Evolutionary conservation across 2,888 invertebrate species (phyloP), one percentile per base, ranked within the genome.

Genomic region (Margaritifera margaritifera): DNA sequence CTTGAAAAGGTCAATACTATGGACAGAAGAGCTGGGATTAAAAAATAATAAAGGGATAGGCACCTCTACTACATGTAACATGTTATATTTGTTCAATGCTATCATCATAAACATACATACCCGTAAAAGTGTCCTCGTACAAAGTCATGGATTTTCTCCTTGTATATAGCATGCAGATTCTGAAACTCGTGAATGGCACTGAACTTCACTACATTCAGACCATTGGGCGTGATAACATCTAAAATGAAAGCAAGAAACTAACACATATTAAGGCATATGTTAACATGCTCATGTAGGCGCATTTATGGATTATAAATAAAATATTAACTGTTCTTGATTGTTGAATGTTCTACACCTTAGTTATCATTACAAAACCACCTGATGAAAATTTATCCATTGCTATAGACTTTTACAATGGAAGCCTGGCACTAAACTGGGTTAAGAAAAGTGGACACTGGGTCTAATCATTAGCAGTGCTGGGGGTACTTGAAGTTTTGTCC

Each of bases 111-210:
- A 15, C 42, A 42, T 15, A 84, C 92, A 91, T 87, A 96, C 96
- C 99, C 99, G 91, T 99, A 97, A 89, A 99, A 99, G 87, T 99
- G 99, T 61, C 99, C 99, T 56, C 99, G 92, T 0, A 98, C 94
- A 89, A 99, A 99, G 87, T 99, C 97, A 85, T 99, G 95, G 80
- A 99, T 97, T 91, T 98, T 99, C 83, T 99, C 99, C 90, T 99
- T 99, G 69, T 96, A 94, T 57, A 96, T 89, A 2, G 99, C 99
- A 91, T 99, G 99, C 42, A 99, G 91, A 90, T 99, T 99, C 91
- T 99, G 99, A 89, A 99, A 99, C 91, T 99, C 99, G 90, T 99
- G 99, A 15, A 99, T 91, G 0, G 99, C 99, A 0, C 97, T 96
- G 90, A 99, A 99, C 89, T 99, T 99, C 90, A 98, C 97, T 0